phyloP scores from a whole-genome alignment of 2,113 vertebrate species.

The Asarcornis scutulata region DNA sequence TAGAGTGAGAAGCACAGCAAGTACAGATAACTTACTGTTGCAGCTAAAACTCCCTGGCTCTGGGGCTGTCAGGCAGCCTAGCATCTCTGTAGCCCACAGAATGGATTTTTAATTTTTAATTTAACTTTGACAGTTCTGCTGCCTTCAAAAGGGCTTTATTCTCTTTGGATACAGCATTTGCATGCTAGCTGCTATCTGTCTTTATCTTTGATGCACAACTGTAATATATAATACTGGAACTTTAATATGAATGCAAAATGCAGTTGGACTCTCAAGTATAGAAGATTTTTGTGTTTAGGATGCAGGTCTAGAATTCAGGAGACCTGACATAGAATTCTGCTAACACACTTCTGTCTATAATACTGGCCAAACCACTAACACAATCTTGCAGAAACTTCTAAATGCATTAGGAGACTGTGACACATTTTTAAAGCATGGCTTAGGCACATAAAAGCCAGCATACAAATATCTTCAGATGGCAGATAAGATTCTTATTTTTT shows the following conservation, averaged over 20 bases:
- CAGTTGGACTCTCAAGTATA: neutral
- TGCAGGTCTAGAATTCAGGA: neutral
- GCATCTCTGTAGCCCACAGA: conserved; percentile 33
- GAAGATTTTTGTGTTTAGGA: neutral
- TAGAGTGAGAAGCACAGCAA: neutral
- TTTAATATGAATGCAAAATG: neutral
- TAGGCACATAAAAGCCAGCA: neutral
- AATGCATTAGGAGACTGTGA: neutral
- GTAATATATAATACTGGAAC: neutral
- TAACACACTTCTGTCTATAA: neutral
- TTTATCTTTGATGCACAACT: conserved; percentile 37
- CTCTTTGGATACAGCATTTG: conserved; percentile 54
- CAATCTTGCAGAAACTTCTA: neutral
- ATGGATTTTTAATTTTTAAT: conserved; percentile 62
- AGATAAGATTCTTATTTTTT: neutral
- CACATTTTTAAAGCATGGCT: neutral
- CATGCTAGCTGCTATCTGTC: conserved; percentile 8
- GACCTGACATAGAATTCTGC: neutral
- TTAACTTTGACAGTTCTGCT: conserved; percentile 39
- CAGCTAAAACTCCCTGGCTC: neutral
- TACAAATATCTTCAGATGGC: neutral
- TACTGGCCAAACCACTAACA: neutral
- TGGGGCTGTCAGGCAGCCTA: neutral
- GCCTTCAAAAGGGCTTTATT: conserved; percentile 67
- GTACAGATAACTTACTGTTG: neutral